Evolutionary conservation across 2,113 vertebrate species (phyloP).

Genomic region (Cairina moschata): DNA sequence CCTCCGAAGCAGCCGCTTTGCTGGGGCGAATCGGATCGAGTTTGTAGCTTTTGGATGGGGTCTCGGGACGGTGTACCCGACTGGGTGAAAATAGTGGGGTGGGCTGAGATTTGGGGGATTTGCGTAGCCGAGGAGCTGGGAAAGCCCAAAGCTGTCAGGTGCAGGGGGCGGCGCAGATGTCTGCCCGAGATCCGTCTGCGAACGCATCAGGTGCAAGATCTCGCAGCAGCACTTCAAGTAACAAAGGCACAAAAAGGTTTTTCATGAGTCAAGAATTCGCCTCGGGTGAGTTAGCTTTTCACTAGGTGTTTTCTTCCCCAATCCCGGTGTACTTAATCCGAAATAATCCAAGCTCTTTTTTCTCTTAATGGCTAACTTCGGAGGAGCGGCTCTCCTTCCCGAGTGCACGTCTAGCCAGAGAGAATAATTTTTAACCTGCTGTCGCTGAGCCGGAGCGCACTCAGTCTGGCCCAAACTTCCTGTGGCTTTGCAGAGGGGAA

Average conservation of each 20-base stretch:
- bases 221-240: accelerated
- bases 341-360: not conserved
- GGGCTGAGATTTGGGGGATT: not conserved
- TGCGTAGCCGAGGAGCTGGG: accelerated
- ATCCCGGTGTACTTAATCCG: accelerated
- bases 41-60: not conserved
- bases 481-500: not conserved
- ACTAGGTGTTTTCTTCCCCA: not conserved
- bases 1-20: not conserved
- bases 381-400: accelerated
- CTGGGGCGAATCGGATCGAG: accelerated
- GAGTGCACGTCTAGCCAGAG: not conserved
- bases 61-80: accelerated
- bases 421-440: constrained; percentile 32
- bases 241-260: not conserved
- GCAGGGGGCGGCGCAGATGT: not conserved
- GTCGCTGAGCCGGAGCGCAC: accelerated
- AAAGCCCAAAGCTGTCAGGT: not conserved
- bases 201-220: not conserved
- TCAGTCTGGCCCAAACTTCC: not conserved
- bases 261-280: not conserved
- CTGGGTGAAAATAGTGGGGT: accelerated
- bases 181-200: not conserved
- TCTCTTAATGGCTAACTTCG: not conserved
- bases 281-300: not conserved